Conservation (phyloP, 2,113 vertebrate genomes). For the Oncorhynchus tshawytscha region DNA sequence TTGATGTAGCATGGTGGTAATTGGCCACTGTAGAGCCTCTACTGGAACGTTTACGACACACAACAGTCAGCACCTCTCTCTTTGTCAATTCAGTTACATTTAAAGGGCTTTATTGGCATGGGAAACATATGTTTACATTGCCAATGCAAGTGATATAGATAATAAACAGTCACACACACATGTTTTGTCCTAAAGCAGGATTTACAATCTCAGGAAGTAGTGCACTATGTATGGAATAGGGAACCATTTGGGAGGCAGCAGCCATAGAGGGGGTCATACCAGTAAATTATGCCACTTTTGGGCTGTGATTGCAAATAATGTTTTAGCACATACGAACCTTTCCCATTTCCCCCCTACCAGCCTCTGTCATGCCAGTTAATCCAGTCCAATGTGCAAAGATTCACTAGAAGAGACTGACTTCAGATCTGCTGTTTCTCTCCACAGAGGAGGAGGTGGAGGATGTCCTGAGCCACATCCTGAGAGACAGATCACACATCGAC, state of each 20-base stretch:
- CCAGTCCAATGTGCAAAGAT: background rate
- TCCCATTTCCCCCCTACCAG: no score
- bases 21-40: background rate
- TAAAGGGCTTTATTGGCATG: background rate
- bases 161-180: no score
- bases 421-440: slow-evolving; percentile 21
- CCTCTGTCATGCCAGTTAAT: background rate
- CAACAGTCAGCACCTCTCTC: no score
- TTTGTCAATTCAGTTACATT: no score
- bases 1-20: slow-evolving; percentile 1
- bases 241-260: background rate
- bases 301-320: background rate
- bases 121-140: no score
- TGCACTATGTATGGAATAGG: no score
- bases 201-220: no score
- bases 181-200: no score
- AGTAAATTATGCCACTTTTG: background rate
- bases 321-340: background rate
- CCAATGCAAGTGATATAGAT: no score
- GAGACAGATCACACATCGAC: slow-evolving; percentile 93
- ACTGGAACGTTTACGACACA: no score
- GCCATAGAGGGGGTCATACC: background rate
- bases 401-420: background rate
- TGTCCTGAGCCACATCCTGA: slow-evolving; percentile 65
- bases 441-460: slow-evolving; percentile 80